A percentile compares a stretch with the other conserved stretches of the same genome.
Conservation (phyloP, 2,888 invertebrate species). For the Watsonalla binaria region DNA sequence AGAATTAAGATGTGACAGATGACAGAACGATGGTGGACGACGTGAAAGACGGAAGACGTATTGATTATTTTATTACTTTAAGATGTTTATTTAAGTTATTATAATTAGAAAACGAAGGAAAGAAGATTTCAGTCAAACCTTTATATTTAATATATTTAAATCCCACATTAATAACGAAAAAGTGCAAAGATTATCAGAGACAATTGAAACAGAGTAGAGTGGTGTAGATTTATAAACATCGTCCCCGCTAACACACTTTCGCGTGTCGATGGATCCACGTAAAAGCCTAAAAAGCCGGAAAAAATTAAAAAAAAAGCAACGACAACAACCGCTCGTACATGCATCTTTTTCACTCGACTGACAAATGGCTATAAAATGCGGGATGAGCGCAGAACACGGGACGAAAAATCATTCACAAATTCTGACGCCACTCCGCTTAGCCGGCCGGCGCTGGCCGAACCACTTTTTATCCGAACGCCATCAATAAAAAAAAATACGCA, state of each 20-base stretch:
- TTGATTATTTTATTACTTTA: too few species aligned
- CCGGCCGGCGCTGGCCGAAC: slow-evolving; percentile 41
- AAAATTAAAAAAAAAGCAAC: slow-evolving; percentile 35
- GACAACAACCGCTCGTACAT: slow-evolving; percentile 52
- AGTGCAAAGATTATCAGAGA: slow-evolving; percentile 20
- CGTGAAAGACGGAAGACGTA: too few species aligned
- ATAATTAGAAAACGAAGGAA: too few species aligned
- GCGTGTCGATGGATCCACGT: slow-evolving; percentile 75
- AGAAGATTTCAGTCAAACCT: too few species aligned
- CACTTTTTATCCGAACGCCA: slow-evolving; percentile 71
- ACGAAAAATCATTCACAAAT: slow-evolving; percentile 75
- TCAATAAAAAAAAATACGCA: slow-evolving; percentile 58
- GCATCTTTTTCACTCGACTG: slow-evolving; percentile 73
- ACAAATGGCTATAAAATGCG: slow-evolving; percentile 74
- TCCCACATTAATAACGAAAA: slow-evolving; percentile 8
- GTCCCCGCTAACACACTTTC: slow-evolving; percentile 74
- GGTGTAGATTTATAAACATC: slow-evolving; percentile 68
- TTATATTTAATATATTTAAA: slow-evolving; percentile 7
- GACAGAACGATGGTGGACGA: too few species aligned
- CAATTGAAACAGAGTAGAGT: slow-evolving; percentile 36
- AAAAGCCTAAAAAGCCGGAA: slow-evolving; percentile 73
- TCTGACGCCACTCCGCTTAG: slow-evolving; percentile 64
- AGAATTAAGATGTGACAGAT: too few species aligned
- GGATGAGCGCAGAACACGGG: slow-evolving; percentile 55
- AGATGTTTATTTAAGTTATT: too few species aligned